These are phyloP conservation scores for Pammene aurita DNA, from an alignment of 2,888 invertebrate genomes.

Conservation along the genomic window DNA sequence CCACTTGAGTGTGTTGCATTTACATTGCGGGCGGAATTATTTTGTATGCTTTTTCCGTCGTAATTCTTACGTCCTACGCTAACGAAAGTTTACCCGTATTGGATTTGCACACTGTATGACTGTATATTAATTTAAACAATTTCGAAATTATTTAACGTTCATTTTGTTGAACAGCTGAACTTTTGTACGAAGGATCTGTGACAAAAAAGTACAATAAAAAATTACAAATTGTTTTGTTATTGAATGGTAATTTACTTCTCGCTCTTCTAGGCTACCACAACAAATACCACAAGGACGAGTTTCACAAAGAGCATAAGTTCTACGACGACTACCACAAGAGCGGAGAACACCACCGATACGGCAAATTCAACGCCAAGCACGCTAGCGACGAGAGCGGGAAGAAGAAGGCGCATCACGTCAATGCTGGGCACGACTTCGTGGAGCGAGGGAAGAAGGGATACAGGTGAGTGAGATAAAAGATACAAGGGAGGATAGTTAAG, in stretches of 20 bases:
- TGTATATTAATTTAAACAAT: too few species aligned
- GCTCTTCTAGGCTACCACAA: conserved; percentile 85
- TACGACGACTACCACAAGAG: conserved; percentile 89
- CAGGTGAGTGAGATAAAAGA: conserved; percentile 56
- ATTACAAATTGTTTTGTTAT: not conserved
- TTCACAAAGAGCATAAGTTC: conserved; percentile 90
- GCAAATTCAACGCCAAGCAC: conserved; percentile 86
- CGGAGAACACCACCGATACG: conserved; percentile 87
- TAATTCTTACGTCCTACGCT: too few species aligned
- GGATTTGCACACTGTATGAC: too few species aligned
- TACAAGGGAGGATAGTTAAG: not conserved
- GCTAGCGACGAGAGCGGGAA: conserved; percentile 85
- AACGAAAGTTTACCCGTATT: too few species aligned
- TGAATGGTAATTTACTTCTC: not conserved
- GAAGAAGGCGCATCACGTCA: conserved; percentile 86
- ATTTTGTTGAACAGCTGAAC: too few species aligned
- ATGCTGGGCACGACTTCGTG: conserved; percentile 84
- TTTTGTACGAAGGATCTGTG: too few species aligned
- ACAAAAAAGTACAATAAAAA: too few species aligned
- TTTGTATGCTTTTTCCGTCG: too few species aligned
- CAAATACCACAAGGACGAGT: conserved; percentile 90
- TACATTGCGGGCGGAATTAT: too few species aligned
- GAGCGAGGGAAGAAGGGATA: conserved; percentile 86
- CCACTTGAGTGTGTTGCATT: too few species aligned
- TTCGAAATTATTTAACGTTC: too few species aligned